phyloP scores from a whole-genome alignment of 2,113 vertebrate genomes.

The Tychaedon coryphoeus region DNA sequence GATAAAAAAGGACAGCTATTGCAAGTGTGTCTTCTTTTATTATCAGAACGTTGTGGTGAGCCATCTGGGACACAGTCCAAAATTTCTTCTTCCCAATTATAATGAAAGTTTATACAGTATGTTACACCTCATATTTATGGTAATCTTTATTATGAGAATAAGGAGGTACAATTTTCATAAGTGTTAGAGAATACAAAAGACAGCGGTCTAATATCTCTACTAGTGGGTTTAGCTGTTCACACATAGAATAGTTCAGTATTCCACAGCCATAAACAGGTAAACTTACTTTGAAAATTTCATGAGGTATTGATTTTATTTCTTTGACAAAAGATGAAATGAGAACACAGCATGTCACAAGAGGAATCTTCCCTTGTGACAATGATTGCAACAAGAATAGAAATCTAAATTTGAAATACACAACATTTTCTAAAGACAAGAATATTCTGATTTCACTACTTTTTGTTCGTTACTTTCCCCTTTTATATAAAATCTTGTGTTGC shows the following conservation, averaged over 20 bases:
- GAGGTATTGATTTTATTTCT: constrained; percentile 31
- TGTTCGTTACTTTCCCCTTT: not conserved
- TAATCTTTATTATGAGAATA: constrained; percentile 1
- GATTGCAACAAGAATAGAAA: not conserved
- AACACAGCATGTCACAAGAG: not conserved
- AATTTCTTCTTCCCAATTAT: not conserved
- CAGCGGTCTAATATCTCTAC: not conserved
- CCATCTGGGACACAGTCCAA: not conserved
- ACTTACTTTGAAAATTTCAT: constrained; percentile 10
- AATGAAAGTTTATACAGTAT: not conserved
- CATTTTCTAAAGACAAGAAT: not conserved
- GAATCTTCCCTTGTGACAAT: not conserved
- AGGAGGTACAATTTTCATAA: not conserved
- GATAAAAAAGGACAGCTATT: not conserved
- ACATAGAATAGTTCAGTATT: not conserved
- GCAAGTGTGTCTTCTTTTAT: not conserved
- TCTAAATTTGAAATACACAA: not conserved
- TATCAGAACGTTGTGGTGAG: not conserved
- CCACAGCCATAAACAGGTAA: not conserved
- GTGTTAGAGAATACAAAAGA: not conserved
- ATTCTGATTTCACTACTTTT: not conserved
- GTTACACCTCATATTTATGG: not conserved
- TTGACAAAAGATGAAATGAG: not conserved
- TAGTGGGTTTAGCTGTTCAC: not conserved
- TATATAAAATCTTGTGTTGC: not conserved